phyloP scores from a whole-genome alignment of 2,797 vertebrate species.

The Cheirogaleus major region DNA sequence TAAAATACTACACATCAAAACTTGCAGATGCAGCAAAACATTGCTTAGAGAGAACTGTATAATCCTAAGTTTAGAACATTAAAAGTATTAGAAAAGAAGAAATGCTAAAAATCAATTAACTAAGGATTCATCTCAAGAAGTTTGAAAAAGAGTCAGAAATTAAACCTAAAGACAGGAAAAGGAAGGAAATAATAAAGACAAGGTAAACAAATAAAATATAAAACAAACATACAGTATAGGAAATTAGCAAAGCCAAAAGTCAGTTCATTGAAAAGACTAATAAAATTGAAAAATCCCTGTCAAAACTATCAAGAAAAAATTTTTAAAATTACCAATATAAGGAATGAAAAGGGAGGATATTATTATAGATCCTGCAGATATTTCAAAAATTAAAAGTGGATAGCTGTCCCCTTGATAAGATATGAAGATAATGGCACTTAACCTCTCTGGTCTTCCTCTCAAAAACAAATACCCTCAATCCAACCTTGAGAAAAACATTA shows the following conservation, averaged over 20 bases:
- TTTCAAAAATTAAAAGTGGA: neutral
- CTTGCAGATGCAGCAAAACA: neutral
- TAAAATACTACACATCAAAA: conserved; percentile 9
- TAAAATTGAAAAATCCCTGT: neutral
- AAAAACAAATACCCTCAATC: neutral
- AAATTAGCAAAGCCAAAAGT: conserved; percentile 27
- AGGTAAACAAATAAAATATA: neutral
- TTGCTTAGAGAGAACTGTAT: neutral
- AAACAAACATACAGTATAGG: neutral
- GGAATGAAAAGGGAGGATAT: neutral
- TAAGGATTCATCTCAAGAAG: neutral
- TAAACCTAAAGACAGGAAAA: neutral
- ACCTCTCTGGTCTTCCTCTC: neutral
- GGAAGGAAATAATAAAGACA: conserved; percentile 5
- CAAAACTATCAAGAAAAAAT: neutral
- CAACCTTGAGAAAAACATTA: neutral
- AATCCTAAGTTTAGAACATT: neutral
- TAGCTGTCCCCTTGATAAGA: neutral
- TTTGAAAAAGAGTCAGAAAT: neutral
- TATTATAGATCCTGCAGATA: neutral
- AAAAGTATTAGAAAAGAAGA: conserved; percentile 34
- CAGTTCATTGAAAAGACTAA: neutral
- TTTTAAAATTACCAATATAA: neutral
- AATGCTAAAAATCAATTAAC: neutral
- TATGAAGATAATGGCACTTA: neutral